Evolutionary conservation across 1,140 invertebrate genomes (phyloP), one percentile per base, ranked within the genome.

Genomic region (Asbolus verrucosus): DNA sequence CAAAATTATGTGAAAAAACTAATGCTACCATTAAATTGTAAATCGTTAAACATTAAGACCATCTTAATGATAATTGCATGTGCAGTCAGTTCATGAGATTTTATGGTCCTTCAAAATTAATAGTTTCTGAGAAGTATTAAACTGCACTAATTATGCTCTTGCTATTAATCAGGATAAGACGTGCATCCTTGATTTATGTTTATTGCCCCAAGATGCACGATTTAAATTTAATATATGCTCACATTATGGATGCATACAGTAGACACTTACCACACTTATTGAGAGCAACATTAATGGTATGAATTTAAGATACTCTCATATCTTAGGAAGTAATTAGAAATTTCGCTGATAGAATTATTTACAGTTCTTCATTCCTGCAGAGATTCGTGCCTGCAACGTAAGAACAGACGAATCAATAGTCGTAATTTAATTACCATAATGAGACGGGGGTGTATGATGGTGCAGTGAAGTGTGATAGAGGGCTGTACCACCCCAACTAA

Each of bases 381-480:
- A 27, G 24, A 4, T 27, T 27, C 24, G 3, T 27, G 24, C 24
- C 5, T 36, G 13, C 13, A 6, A n/a, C 27, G 21, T 13, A 27
- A 54, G 8, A 27, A 27, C 11, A n/a, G 21, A 18, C 24, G 21
- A 61, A 63, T 63, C 61, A 63, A 63, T 63, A 63, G 61, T 63
- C 21, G 61, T 65, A 65, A 65, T 46, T 65, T 24, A 39, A 65
- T 65, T 65, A 65, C 38, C 62, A 65, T 65, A 65, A 65, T 65
- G 38, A 63, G 61, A 43, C 24, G 62, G 36, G 62, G 62, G 62
- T 65, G 62, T 41, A 65, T 65, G 62, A 46, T 31, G 46, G 62
- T 69, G 71, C 71, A 72, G 61, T 68, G 67, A 67, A 72, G 71
- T 72, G 71, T 73, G 65, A 54, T 33, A 60, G 43, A 36, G 50